A percentile compares a stretch with the other conserved stretches of the same genome.
phyloP scores from a whole-genome alignment of 2,797 vertebrate species.

The Gymnoscopelus microlampas region DNA sequence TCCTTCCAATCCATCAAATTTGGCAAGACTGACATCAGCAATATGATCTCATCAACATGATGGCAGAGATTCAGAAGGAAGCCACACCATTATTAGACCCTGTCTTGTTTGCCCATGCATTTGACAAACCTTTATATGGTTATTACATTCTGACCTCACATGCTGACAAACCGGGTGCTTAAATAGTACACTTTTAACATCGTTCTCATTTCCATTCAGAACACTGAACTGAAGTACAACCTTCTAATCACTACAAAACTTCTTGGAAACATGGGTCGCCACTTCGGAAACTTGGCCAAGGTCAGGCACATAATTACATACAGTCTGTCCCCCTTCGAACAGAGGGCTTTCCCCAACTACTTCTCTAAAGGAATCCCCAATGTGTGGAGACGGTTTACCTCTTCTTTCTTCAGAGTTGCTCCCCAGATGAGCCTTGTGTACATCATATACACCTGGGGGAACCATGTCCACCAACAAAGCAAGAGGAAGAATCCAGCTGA shows the following conservation, averaged over 20 bases:
- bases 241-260: constrained; percentile 11
- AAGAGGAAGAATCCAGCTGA: constrained; percentile 88
- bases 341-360: constrained; percentile 86
- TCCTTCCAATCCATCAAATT: too few species aligned
- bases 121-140: too few species aligned
- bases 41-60: too few species aligned
- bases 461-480: constrained; percentile 74
- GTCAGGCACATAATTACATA: constrained; percentile 91
- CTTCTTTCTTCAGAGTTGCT: constrained; percentile 82
- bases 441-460: constrained; percentile 90
- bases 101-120: too few species aligned
- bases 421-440: constrained; percentile 85
- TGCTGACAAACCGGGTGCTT: too few species aligned
- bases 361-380: constrained; percentile 90
- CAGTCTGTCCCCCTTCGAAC: constrained; percentile 94
- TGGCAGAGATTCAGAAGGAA: too few species aligned
- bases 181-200: too few species aligned
- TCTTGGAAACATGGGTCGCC: constrained; percentile 83
- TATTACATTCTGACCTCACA: too few species aligned
- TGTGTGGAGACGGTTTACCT: constrained; percentile 82
- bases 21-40: too few species aligned
- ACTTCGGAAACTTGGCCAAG: constrained; percentile 89
- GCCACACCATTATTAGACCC: too few species aligned
- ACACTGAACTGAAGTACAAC: too few species aligned
- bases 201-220: too few species aligned